Evolutionary conservation across 2,113 vertebrate species (phyloP).

Genomic region (Thomomys bottae): DNA sequence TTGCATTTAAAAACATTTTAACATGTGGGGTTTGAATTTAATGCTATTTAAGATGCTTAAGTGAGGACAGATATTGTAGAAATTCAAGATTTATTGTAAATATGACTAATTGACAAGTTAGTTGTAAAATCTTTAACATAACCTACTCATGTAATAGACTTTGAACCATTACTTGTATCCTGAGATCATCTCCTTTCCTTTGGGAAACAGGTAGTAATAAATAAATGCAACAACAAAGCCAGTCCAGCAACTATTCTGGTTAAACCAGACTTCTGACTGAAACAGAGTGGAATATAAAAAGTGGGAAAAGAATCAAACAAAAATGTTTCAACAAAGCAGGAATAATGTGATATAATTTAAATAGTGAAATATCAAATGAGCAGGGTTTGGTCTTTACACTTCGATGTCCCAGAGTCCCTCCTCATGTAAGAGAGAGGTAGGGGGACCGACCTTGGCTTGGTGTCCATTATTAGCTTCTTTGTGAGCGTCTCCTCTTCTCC

Average conservation of each 20-base stretch:
- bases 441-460: too few relatives aligned
- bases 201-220: too few relatives aligned
- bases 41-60: background rate
- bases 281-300: background rate
- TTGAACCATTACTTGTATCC: background rate
- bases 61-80: background rate
- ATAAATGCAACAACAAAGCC: too few relatives aligned
- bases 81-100: background rate
- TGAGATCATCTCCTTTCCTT: background rate
- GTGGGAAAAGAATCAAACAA: background rate
- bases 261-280: conserved; percentile 8
- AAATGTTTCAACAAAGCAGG: background rate
- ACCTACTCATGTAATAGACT: background rate
- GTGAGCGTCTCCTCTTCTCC: too few relatives aligned
- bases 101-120: background rate
- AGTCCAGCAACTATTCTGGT: background rate
- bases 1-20: background rate
- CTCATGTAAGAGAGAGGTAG: too few relatives aligned
- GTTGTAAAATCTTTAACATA: background rate
- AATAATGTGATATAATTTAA: conserved; percentile 17
- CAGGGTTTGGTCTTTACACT: too few relatives aligned
- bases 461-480: too few relatives aligned
- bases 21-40: background rate
- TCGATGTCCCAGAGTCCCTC: too few relatives aligned
- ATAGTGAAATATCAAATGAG: conserved; percentile 3